Conservation (phyloP, 2,888 invertebrate genomes). For the Erebia epiphron region DNA sequence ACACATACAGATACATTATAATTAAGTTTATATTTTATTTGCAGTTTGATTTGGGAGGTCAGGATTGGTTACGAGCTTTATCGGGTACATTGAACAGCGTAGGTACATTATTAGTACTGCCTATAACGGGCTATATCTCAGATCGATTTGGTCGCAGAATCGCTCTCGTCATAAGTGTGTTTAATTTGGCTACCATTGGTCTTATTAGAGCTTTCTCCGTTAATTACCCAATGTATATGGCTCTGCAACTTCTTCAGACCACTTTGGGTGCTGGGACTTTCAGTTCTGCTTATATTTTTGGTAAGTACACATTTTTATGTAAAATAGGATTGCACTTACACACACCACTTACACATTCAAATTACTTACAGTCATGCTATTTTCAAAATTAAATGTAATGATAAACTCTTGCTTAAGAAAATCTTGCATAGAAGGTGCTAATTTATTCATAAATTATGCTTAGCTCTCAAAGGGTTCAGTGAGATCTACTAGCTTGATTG, state of each 20-base stretch:
- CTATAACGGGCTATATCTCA: conserved; percentile 84
- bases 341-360: too few relatives aligned
- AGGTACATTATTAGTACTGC: conserved; percentile 85
- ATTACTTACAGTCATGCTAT: background rate
- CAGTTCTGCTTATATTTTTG: conserved; percentile 58
- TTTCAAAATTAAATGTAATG: background rate
- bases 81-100: conserved; percentile 86
- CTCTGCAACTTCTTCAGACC: conserved; percentile 68
- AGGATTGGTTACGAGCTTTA: conserved; percentile 84
- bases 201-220: conserved; percentile 77
- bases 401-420: background rate
- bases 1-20: background rate
- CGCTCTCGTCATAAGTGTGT: conserved; percentile 59
- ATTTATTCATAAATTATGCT: background rate
- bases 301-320: conserved; percentile 33
- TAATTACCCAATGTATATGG: conserved; percentile 68
- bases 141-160: conserved; percentile 79
- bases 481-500: too few relatives aligned
- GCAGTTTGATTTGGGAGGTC: conserved; percentile 82
- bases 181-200: conserved; percentile 52
- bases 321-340: background rate
- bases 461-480: background rate
- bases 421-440: background rate
- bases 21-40: conserved; percentile 10
- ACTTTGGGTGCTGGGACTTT: conserved; percentile 66